phyloP scores from a whole-genome alignment of 2,797 vertebrate genomes.

The Pelochelys cantorii region DNA sequence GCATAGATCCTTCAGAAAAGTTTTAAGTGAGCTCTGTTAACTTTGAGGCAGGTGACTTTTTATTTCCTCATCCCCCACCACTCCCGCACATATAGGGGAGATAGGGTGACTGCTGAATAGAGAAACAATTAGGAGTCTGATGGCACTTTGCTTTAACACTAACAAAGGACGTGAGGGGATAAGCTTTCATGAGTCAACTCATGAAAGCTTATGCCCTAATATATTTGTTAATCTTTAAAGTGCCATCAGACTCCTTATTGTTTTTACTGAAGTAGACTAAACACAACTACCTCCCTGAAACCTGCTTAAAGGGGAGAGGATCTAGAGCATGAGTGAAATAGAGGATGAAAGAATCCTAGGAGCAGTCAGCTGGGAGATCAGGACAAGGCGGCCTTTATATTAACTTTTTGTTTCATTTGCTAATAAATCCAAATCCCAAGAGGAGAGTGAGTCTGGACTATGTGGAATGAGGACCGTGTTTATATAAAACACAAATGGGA shows the following conservation, averaged over 20 bases:
- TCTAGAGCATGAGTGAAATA: background rate
- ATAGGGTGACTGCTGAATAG: background rate
- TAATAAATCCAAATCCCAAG: constrained; percentile 49
- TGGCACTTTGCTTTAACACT: no score
- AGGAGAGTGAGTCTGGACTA: background rate
- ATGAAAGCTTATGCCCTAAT: no score
- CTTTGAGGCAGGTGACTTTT: background rate
- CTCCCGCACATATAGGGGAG: background rate
- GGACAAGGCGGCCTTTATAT: background rate
- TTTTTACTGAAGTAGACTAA: no score
- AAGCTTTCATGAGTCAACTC: no score
- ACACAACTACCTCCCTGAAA: no score
- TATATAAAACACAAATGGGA: constrained; percentile 22
- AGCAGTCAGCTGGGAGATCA: background rate
- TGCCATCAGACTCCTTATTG: no score
- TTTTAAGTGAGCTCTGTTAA: background rate
- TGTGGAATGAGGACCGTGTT: background rate
- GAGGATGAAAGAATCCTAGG: background rate
- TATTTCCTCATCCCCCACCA: background rate
- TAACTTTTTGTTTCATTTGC: background rate
- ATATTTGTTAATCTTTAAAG: no score
- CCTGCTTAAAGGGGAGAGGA: background rate
- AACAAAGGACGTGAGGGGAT: no score
- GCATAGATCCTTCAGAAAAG: background rate
- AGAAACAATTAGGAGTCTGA: no score